Conservation (phyloP, 2,888 invertebrate genomes). For the Ischnus inquisitorius region DNA sequence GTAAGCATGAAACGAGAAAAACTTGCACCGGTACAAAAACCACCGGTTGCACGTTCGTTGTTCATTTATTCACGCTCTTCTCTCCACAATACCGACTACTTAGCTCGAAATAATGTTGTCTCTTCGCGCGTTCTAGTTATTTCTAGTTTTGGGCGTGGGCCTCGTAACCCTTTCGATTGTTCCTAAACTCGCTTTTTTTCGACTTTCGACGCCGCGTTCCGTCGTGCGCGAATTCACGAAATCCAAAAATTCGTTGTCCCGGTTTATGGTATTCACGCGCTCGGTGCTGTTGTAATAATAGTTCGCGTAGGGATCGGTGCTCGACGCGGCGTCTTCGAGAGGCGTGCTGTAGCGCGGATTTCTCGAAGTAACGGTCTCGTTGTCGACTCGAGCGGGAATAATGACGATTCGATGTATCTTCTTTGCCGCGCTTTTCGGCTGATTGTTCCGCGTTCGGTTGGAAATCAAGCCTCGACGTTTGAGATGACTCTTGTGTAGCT, state of each 20-base stretch:
- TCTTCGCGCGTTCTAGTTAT: neutral
- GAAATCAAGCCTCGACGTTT: constrained; percentile 55
- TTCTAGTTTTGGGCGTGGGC: neutral
- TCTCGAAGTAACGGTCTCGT: neutral
- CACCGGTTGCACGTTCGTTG: too few species aligned
- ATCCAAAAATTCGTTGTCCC: neutral
- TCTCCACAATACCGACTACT: too few species aligned
- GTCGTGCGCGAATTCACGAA: neutral
- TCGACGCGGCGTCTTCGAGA: neutral
- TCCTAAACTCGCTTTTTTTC: neutral
- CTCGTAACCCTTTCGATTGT: constrained; percentile 1
- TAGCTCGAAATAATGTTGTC: neutral
- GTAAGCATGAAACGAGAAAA: neutral
- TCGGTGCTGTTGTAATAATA: constrained; percentile 5
- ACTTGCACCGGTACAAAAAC: neutral
- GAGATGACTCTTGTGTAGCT: constrained; percentile 53
- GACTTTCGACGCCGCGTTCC: neutral
- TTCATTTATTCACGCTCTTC: too few species aligned
- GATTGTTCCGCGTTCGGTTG: neutral
- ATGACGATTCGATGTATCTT: constrained; percentile 47
- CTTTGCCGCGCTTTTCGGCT: constrained; percentile 4
- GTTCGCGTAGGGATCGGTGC: neutral
- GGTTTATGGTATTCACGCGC: neutral
- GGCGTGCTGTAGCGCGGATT: neutral
- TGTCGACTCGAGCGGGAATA: constrained; percentile 11